Evolutionary conservation across 1,140 invertebrate species (phyloP).

Genomic region (Leptopilina clavipes): DNA sequence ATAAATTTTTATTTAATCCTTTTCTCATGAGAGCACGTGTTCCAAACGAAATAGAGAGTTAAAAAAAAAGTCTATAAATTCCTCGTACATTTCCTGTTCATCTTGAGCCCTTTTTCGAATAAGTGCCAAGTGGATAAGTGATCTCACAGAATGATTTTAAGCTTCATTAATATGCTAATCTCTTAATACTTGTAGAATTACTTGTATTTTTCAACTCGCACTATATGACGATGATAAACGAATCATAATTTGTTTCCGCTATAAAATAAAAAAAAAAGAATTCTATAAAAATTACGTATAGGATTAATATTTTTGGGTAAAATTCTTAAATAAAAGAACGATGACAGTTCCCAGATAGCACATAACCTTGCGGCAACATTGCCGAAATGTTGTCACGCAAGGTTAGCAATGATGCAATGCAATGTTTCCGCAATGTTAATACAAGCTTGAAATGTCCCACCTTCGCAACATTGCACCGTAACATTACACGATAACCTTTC

Average conservation of each 20-base stretch:
- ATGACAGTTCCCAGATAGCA: too few species aligned
- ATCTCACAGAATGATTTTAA: not conserved
- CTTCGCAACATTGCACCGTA: too few species aligned
- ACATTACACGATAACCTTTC: too few species aligned
- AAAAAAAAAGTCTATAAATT: not conserved
- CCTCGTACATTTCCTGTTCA: constrained; percentile 10
- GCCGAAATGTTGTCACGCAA: too few species aligned
- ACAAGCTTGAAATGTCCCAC: too few species aligned
- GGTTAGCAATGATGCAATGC: too few species aligned
- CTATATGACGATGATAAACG: not conserved
- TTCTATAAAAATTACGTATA: too few species aligned
- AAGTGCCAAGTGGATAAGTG: not conserved
- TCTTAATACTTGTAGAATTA: constrained; percentile 1
- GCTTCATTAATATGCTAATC: constrained; percentile 25
- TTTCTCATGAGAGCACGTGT: not conserved
- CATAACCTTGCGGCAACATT: too few species aligned
- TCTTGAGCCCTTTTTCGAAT: constrained; percentile 1
- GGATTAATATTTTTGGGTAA: too few species aligned
- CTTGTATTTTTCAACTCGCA: not conserved
- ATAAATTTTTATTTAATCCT: not conserved
- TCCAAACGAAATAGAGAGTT: not conserved
- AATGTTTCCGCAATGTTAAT: too few species aligned
- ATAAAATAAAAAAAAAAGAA: too few species aligned
- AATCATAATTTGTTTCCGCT: not conserved
- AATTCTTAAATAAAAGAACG: too few species aligned